Base-by-base conservation (phyloP, 2,113 vertebrate genomes). In the Semicossyphus pulcher region DNA sequence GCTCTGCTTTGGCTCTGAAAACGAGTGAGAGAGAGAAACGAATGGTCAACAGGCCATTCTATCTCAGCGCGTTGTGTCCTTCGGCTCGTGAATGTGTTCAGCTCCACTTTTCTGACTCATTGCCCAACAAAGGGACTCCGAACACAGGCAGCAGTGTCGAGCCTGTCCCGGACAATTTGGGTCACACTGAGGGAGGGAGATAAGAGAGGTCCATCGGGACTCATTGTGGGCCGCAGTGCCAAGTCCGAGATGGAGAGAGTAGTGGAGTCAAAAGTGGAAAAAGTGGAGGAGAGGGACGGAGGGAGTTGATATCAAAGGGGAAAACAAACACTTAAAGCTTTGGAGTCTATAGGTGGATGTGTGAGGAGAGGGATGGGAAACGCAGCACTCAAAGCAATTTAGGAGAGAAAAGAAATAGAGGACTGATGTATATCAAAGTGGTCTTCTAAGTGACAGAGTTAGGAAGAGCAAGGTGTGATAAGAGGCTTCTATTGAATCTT, bases 301-400 rank as follows among this genome's bases (percentile, higher is more conserved):
- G 28, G 32, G 47, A 66, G 42, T 59, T 12, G 48, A 48, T 61
- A 72, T 79, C 76, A 62, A 67, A 86, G 47, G 10, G 14, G 37
- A 64, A 80, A 31, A 63, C 47, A 80, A 72, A 57, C 10, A 34
- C 47, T 69, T 72, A 32, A 64, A 47, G 81, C 66, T 70, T 68
- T 52, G 25, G 42, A 23, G 47, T 79, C 73, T 54, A 32, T 28
- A 37, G 52, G 56, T 53, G 45, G 41, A 39, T 45, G 41, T 77
- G 31, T 2, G 1, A 65, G 39, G 47, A 72, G 48, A 66, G 71
- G 54, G 51, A 64, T 60, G 76, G 81, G 48, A 80, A 78, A 86
- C 59, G 18, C 65, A 72, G 52, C 61, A 77, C 70, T 89, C 64
- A 75, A 67, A 84, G 78, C 64, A 81, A 84, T 88, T 81, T 77